Base-by-base conservation (phyloP, 1,140 invertebrate genomes). In the Trichonephila inaurata region DNA sequence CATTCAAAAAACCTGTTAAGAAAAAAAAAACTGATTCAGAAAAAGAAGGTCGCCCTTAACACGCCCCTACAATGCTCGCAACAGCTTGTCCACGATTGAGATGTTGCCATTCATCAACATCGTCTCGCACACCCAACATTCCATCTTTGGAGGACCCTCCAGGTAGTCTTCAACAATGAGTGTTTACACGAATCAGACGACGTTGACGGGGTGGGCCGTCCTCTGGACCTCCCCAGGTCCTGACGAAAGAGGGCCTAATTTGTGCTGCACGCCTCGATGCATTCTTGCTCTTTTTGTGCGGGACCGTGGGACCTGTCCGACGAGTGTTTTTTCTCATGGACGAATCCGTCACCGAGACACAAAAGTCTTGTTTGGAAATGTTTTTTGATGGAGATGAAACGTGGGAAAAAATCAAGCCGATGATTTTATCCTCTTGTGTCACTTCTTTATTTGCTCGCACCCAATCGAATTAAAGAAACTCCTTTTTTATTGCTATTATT, bases 211-310 rank as follows among this genome's bases (percentile, higher is more conserved):
- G 83, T 58, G 51, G 83, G 21, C 21, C 44, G 44, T 24, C 21
- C 18, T 8, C 21, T 19, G 33, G 83, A 60, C 44, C 83, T 60
- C 51, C 82, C 83, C 83, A n/a, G 8, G 58, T 61, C 64, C 62
- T 24, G 33, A 28, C 24, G 44, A 28, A 87, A 83, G 81, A 77
- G 89, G 24, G 62, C 69, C 89, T 82, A 91, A 91, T 91, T 91
- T 91, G 51, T 8, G 33, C n/a, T 58, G 19, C 12, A 33, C 58
- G 61, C 51, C 51, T 51, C 51, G 7, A 1, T 19, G 51, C 24
- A 91, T 91, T 91, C 89, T 91, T 91, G 89, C 89, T 91, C 89
- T 91, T 91, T 89, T 91, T 91, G 62, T 91, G 44, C n/a, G 7
- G 60, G n/a, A 81, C 89, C 89, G 89, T 91, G 89, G 58, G 89